Conservation (phyloP, 2,797 vertebrate genomes). For the Mus spretus region DNA sequence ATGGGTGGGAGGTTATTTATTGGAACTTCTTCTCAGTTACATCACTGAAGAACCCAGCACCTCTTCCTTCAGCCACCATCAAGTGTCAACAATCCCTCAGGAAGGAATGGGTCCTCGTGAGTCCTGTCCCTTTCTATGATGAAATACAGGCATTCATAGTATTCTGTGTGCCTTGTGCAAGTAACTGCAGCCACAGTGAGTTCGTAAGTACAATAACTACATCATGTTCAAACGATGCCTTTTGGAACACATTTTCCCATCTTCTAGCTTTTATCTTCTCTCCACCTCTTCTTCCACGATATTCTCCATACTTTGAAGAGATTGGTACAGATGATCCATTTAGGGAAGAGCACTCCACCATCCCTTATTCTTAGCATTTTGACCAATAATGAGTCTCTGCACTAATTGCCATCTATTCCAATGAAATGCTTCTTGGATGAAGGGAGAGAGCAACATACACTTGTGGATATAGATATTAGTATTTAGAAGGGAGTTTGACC, state of each 20-base stretch:
- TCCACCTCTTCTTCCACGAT: neutral
- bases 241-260: neutral
- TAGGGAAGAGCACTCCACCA: neutral
- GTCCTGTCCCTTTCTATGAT: neutral
- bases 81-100: neutral
- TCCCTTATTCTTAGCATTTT: neutral
- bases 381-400: neutral
- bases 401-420: neutral
- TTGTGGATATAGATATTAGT: neutral
- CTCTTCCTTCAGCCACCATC: neutral
- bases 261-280: neutral
- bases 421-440: neutral
- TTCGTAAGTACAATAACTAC: neutral
- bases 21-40: neutral
- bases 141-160: neutral
- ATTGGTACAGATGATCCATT: neutral
- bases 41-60: neutral
- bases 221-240: neutral
- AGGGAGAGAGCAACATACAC: neutral
- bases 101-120: neutral
- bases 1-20: neutral
- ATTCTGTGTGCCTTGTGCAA: neutral
- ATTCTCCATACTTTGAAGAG: neutral
- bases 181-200: neutral
- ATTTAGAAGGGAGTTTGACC: neutral